Conservation (phyloP, 2,797 vertebrate species). For the Alauda arvensis region DNA sequence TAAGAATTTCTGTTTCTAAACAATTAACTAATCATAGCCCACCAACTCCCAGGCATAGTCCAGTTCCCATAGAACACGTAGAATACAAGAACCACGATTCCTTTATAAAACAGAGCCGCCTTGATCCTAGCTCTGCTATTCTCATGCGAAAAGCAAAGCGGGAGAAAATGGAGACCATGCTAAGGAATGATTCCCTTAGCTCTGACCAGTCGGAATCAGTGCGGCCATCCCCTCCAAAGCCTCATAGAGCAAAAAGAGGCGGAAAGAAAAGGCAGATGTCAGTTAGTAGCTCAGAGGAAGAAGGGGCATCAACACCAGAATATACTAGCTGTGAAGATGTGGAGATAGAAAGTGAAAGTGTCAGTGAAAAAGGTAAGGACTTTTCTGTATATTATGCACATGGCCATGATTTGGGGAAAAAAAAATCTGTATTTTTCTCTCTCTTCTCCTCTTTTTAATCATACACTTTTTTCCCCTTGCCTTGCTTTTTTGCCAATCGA, state of each 20-base stretch:
- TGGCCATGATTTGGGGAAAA: constrained; percentile 48
- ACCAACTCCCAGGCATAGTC: constrained; percentile 75
- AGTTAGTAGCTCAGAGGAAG: constrained; percentile 98
- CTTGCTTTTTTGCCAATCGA: not conserved
- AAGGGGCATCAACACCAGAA: constrained; percentile 96
- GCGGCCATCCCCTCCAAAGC: constrained; percentile 90
- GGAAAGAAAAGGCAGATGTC: constrained; percentile 97
- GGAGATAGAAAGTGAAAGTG: constrained; percentile 93
- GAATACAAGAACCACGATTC: constrained; percentile 87
- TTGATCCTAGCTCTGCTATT: constrained; percentile 81
- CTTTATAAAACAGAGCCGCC: constrained; percentile 82
- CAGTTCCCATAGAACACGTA: constrained; percentile 72
- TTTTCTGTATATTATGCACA: constrained; percentile 57
- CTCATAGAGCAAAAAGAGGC: constrained; percentile 88
- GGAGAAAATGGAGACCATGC: constrained; percentile 90
- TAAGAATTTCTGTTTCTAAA: constrained; percentile 72
- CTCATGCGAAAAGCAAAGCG: constrained; percentile 84
- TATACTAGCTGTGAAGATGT: constrained; percentile 99
- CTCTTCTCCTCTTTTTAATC: constrained; percentile 16
- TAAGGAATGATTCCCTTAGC: constrained; percentile 95
- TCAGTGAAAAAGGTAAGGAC: constrained; percentile 95
- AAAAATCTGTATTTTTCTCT: constrained; percentile 27
- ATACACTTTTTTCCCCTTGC: not conserved
- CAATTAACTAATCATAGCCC: constrained; percentile 73
- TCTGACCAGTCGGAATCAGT: constrained; percentile 96